Percentiles rank a stretch among this genome's conserved stretches.
phyloP scores from a whole-genome alignment of 1,140 invertebrate species.

The Triops cancriformis region DNA sequence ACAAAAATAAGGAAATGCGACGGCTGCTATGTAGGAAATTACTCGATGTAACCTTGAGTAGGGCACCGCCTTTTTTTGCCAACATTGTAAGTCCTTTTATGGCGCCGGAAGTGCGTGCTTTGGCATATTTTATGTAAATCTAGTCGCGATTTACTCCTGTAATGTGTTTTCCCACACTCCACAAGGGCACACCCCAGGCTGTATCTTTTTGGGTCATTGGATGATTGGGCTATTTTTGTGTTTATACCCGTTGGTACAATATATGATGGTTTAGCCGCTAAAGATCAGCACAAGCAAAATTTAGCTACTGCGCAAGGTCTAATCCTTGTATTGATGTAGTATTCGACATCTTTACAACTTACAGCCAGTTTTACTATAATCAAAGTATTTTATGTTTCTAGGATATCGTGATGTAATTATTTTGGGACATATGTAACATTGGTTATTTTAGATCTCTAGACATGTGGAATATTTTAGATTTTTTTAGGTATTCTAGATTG shows the following conservation, averaged over 20 bases:
- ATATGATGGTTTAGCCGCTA: no score
- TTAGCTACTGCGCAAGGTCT: no score
- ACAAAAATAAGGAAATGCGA: neutral
- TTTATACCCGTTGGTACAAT: neutral
- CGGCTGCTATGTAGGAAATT: neutral
- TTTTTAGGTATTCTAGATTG: no score
- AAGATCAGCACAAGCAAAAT: no score
- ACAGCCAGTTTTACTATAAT: no score
- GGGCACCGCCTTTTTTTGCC: neutral
- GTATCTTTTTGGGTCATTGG: neutral
- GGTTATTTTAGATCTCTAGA: no score
- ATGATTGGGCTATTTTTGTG: neutral
- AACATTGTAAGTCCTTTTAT: neutral
- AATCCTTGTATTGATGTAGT: no score
- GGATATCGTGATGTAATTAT: no score
- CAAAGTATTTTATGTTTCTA: no score
- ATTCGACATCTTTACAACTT: no score
- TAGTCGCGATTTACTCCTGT: neutral
- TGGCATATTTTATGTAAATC: neutral
- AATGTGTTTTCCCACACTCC: neutral
- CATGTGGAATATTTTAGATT: no score
- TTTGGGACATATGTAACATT: no score
- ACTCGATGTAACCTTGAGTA: neutral
- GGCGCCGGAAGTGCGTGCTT: neutral
- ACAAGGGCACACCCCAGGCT: neutral